These are phyloP conservation scores for Montipora cactus DNA, from an alignment of 64 coral and sea anemone species.

Conservation along the genomic window DNA sequence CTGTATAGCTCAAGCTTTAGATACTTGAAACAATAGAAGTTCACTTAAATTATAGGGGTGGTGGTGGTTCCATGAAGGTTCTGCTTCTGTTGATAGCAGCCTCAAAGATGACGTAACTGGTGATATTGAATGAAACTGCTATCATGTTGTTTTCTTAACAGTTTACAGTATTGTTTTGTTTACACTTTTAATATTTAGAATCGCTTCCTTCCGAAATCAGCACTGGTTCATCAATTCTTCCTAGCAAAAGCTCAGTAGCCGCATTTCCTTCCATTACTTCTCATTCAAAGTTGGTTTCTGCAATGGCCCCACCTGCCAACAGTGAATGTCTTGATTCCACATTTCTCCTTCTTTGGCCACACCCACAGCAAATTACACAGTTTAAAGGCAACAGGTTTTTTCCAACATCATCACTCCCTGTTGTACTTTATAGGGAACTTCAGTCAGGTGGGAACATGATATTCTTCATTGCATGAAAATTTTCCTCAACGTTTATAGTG, in stretches of 20 bases:
- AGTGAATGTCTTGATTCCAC: slow-evolving; percentile 50
- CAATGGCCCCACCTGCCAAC: neutral
- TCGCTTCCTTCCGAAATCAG: slow-evolving; percentile 48
- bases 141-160: no score
- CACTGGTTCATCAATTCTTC: neutral
- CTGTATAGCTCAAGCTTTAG: no score
- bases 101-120: no score
- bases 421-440: slow-evolving; percentile 55
- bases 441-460: slow-evolving; percentile 64
- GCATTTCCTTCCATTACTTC: neutral
- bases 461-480: neutral
- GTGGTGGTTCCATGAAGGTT: no score
- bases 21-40: no score
- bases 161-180: neutral
- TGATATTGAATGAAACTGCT: no score
- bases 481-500: neutral
- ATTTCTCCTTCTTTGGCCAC: slow-evolving; percentile 83
- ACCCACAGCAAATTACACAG: slow-evolving; percentile 84
- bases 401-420: slow-evolving; percentile 61
- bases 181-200: slow-evolving; percentile 17
- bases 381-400: slow-evolving; percentile 77
- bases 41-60: no score
- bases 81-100: no score
- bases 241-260: neutral
- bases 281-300: neutral